Evolutionary conservation across 2,888 invertebrate species (phyloP), one percentile per base, ranked within the genome.

Genomic region (Agriopis marginaria): DNA sequence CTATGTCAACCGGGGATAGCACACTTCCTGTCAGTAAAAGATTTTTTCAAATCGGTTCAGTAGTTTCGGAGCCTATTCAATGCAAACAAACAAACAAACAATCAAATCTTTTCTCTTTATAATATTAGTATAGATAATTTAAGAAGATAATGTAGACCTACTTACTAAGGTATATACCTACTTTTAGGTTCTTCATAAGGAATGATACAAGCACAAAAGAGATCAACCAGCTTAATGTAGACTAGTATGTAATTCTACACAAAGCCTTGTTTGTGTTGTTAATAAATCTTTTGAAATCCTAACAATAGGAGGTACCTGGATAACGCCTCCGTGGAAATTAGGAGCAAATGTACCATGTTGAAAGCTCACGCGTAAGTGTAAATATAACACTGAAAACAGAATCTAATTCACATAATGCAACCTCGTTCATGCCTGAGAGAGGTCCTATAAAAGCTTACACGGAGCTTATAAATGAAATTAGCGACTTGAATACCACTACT

Each of bases 191-290:
- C 7, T 50, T 53, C 42, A 7, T 44, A 62, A 23, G 11, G 9
- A 40, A 68, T 60, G 51, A 65, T 63, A 65, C 42, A 53, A 66
- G 39, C 50, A 73, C 67, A 68, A 72, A 71, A 71, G 50, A 70
- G 51, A 49, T 63, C 49, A 45, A 12, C 39, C 50, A 70, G 40
- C 61, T 58, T 64, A 70, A 68, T 63, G 66, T 50, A 64, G 58
- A 51, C 54, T 51, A 55, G 42, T 44, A 11, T 62, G 42, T 74
- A 61, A 66, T 63, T 71, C 71, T 47, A 60, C 62, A 71, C 71
- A 75, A 72, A 75, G 68, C 70, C 61, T 66, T 70, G 68, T 68
- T 71, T 75, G 73, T 73, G 64, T 65, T 44, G 58, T 50, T 58
- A 68, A 71, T 63, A 51, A 61, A 73, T 69, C 69, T 74, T 73